These are phyloP conservation scores for Oryzias dopingdopingensis DNA, from an alignment of 2,797 vertebrate genomes.

Conservation along the genomic window DNA sequence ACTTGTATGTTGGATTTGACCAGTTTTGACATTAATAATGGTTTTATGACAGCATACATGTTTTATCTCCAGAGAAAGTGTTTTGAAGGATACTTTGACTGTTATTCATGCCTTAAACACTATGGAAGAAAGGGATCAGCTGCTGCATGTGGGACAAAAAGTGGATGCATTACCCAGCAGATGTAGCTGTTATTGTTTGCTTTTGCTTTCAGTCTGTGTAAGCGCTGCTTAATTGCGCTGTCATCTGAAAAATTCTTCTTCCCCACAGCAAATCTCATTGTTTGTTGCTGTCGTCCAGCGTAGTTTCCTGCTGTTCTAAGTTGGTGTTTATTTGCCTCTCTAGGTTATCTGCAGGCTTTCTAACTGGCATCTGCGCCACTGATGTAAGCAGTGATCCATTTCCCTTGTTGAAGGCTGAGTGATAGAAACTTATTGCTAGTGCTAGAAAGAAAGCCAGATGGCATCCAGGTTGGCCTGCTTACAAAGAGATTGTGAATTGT, in stretches of 20 bases:
- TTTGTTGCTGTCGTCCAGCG: slow-evolving; percentile 39
- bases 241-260: slow-evolving; percentile 29
- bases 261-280: slow-evolving; percentile 37
- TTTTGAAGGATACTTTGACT: not conserved
- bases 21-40: too few relatives aligned
- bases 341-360: slow-evolving; percentile 39
- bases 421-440: slow-evolving; percentile 37
- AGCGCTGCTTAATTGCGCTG: slow-evolving; percentile 22
- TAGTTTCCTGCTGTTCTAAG: slow-evolving; percentile 31
- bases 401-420: slow-evolving; percentile 29
- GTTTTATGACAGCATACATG: too few relatives aligned
- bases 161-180: slow-evolving; percentile 2
- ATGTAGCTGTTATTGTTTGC: slow-evolving; percentile 19
- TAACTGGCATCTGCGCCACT: slow-evolving; percentile 50
- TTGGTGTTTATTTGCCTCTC: slow-evolving; percentile 36
- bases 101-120: slow-evolving; percentile 6
- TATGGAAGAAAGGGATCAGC: slow-evolving; percentile 12
- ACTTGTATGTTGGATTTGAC: too few relatives aligned
- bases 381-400: slow-evolving; percentile 43
- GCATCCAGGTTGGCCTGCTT: slow-evolving; percentile 35
- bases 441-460: slow-evolving; percentile 47
- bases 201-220: slow-evolving; percentile 12
- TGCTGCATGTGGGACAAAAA: slow-evolving; percentile 8
- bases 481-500: slow-evolving; percentile 30
- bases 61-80: too few relatives aligned